Percentiles rank a stretch among this genome's conserved stretches.
Evolutionary conservation across 2,888 invertebrate genomes (phyloP).

Genomic region (Nymphalis urticae): DNA sequence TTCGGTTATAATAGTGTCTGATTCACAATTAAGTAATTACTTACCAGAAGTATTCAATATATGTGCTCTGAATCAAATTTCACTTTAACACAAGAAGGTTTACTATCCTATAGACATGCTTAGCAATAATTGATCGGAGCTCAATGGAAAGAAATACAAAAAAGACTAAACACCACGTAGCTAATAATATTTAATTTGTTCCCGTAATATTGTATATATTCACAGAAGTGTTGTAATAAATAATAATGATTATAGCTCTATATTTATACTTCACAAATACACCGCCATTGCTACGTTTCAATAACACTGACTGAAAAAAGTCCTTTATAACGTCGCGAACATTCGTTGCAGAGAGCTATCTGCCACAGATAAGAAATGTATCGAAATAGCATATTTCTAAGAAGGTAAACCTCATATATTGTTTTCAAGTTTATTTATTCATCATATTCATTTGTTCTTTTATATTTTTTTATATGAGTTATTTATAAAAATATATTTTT

Average conservation of each 20-base stretch:
- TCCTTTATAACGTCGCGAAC: constrained; percentile 44
- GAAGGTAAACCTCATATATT: neutral
- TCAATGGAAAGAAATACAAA: neutral
- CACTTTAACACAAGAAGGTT: neutral
- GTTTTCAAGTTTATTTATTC: neutral
- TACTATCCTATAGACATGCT: neutral
- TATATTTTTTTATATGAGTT: no score
- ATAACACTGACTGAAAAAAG: constrained; percentile 39
- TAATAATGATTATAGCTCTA: neutral
- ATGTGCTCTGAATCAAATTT: neutral
- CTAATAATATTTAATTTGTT: constrained; percentile 13
- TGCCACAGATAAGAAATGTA: constrained; percentile 14
- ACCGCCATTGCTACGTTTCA: constrained; percentile 13
- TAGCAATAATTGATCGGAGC: neutral
- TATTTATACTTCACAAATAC: constrained; percentile 20
- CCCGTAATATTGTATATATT: constrained; percentile 12
- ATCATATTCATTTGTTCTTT: neutral
- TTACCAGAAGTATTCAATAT: neutral
- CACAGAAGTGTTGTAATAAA: neutral
- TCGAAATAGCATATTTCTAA: no score
- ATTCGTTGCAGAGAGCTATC: neutral
- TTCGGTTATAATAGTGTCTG: neutral
- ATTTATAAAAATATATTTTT: neutral
- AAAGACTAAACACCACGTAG: neutral
- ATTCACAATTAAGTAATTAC: neutral